A percentile compares a stretch with the other conserved stretches of the same genome.
phyloP scores from a whole-genome alignment of 2,113 vertebrate species.

The Chloroceryle aenea region DNA sequence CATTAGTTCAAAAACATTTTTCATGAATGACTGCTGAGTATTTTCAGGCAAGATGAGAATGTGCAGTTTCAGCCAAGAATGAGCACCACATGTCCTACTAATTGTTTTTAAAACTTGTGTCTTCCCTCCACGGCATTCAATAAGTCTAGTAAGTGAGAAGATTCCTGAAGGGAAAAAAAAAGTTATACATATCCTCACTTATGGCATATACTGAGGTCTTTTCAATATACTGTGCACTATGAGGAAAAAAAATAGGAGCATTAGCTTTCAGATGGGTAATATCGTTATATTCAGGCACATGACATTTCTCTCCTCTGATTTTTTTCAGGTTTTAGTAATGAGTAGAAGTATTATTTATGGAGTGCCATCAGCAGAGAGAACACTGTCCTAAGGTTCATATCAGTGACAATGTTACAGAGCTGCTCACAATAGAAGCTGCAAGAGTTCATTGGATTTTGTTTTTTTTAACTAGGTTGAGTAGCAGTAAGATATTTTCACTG shows the following conservation, averaged over 20 bases:
- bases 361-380: background rate
- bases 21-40: conserved; percentile 80
- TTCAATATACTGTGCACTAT: conserved; percentile 6
- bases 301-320: conserved; percentile 9
- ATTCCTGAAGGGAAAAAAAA: conserved; percentile 26
- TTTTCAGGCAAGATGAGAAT: conserved; percentile 78
- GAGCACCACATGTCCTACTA: conserved; percentile 76
- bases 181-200: background rate
- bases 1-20: conserved; percentile 86
- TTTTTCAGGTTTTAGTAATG: conserved; percentile 40
- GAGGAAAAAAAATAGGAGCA: conserved; percentile 13
- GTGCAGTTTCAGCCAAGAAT: conserved; percentile 76
- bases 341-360: conserved; percentile 44
- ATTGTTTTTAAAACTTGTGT: conserved; percentile 83
- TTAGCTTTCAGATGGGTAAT: conserved; percentile 31
- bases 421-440: conserved; percentile 14
- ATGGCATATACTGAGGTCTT: conserved; percentile 14
- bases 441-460: conserved; percentile 10
- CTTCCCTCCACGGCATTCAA: conserved; percentile 68
- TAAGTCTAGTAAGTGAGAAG: conserved; percentile 62
- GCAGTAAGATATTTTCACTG: background rate
- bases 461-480: conserved; percentile 29
- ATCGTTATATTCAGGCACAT: background rate
- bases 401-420: conserved; percentile 5
- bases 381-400: conserved; percentile 41